Base-by-base conservation (phyloP, 2,113 vertebrate species). In the Peromyscus polionotus region DNA sequence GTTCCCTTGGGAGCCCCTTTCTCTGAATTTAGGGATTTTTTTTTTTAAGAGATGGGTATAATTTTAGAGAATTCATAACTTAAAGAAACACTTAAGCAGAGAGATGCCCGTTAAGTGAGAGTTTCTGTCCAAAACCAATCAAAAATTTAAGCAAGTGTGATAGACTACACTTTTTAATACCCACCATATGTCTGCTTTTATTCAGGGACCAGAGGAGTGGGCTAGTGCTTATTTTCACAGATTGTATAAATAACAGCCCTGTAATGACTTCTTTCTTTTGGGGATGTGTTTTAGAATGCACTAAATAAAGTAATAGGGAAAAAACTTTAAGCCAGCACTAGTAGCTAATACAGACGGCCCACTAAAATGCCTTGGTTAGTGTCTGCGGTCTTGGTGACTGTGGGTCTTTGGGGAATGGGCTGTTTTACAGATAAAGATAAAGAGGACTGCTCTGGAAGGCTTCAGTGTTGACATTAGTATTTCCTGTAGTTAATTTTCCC, bases 91-190 rank as follows among this genome's bases (percentile, higher is more conserved):
- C 22, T 79, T 22, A 57, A 94, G 42, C 33, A 89, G 77, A 95
- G 75, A 94, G 68, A 93, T 95, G 79, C 63, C 33, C 48, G 87
- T 94, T 75, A 89, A 95, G 76, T 73, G 54, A 95, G 84, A 95
- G 28, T 70, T 96, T 96, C 76, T 22, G 48, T 93, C 86, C 87
- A 94, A 95, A 92, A 81, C 67, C 67, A 95, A 96, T 90, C 17
- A 97, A 88, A 94, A 95, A 73, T 81, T 95, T 88, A 95, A 20
- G 14, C 85, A 97, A 75, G 63, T 95, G 91, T 1, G 73, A 96
- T 88, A 97, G 91, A 97, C 91, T 89, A 28, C 72, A 79, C 94
- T 97, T 97, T 95, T 97, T 97, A 98, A 96, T 97, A 97, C 36
- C 51, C 51, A 81, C 86, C 96, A 93, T 94, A 96, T 97, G 96